Evolutionary conservation across 2,113 vertebrate species (phyloP).

Genomic region (Myotis yumanensis): DNA sequence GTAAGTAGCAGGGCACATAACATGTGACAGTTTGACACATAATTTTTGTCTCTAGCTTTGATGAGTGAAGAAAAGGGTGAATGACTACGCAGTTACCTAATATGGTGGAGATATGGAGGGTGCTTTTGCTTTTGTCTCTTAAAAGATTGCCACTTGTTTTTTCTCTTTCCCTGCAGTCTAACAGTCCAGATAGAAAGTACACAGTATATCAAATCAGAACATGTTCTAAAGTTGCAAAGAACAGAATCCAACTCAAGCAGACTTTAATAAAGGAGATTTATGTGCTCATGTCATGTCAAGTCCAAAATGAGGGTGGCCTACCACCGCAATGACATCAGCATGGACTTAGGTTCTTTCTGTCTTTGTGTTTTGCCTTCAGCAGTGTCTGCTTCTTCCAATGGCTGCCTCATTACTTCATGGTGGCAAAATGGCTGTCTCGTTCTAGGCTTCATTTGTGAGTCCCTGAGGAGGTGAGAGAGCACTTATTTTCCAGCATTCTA

Average conservation of each 20-base stretch:
- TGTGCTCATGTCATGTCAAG: background rate
- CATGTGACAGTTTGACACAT: background rate
- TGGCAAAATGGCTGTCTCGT: background rate
- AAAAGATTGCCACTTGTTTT: background rate
- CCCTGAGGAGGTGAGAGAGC: background rate
- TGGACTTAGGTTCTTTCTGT: background rate
- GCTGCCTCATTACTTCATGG: background rate
- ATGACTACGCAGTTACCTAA: background rate
- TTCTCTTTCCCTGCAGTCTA: background rate
- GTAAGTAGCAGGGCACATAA: background rate
- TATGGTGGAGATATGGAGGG: background rate
- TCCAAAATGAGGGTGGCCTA: background rate
- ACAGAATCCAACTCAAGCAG: background rate
- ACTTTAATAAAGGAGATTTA: slow-evolving; percentile 23
- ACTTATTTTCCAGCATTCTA: background rate
- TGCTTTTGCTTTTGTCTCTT: background rate
- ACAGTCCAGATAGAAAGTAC: background rate
- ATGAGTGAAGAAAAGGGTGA: background rate
- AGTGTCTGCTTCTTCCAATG: background rate
- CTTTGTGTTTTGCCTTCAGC: background rate
- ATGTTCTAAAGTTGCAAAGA: background rate
- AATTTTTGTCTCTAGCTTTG: background rate
- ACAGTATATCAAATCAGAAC: slow-evolving; percentile 18
- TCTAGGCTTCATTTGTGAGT: background rate
- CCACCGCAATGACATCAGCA: background rate